Conservation (phyloP, 2,113 vertebrate species). For the Syngnathus floridae region DNA sequence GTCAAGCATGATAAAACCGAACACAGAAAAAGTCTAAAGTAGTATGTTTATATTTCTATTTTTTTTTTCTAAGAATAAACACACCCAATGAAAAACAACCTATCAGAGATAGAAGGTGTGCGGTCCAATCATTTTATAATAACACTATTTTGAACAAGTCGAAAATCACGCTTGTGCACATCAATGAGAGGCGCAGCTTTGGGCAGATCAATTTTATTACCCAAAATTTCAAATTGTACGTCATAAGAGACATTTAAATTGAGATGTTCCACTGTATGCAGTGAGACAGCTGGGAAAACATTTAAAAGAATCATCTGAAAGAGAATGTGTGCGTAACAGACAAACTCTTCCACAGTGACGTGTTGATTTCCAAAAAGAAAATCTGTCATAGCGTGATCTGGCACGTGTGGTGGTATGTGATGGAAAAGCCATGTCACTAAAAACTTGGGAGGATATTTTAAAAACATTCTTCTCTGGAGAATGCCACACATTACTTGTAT, state of each 20-base stretch:
- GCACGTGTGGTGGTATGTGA: neutral
- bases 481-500: neutral
- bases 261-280: neutral
- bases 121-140: neutral
- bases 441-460: neutral
- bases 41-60: neutral
- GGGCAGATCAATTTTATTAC: neutral
- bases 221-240: neutral
- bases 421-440: neutral
- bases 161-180: no score
- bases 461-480: neutral
- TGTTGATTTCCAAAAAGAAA: neutral
- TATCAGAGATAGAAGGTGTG: neutral
- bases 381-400: neutral
- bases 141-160: neutral
- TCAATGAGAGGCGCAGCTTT: neutral
- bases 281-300: neutral
- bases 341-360: neutral
- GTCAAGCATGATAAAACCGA: no score
- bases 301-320: neutral
- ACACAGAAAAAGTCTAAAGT: no score
- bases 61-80: neutral
- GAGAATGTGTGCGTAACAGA: neutral
- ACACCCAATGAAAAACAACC: neutral
- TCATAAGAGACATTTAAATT: neutral